Base-by-base conservation (phyloP, 1,140 invertebrate genomes). In the Brachionus koreanus region DNA sequence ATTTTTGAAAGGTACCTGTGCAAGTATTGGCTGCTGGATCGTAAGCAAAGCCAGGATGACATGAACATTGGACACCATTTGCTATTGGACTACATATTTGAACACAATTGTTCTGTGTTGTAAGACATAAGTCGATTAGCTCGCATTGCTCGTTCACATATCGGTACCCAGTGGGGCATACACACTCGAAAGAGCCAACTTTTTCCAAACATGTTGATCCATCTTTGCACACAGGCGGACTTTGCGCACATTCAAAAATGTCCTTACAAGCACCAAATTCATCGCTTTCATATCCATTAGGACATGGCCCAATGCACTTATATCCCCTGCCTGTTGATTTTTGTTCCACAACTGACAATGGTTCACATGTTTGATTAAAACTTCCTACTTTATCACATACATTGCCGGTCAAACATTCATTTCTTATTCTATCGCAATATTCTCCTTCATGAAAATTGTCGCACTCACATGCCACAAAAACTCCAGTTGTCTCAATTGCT, bases 101-200 rank as follows among this genome's bases (percentile, higher is more conserved):
- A 13, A 61, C 76, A 65, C 76, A 79, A 9, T 7, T 33, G 42
- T 79, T 79, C 0, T 10, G 3, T 1, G 0, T 4, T 42, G 76
- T 79, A 23, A 35, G 7, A 79, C 76, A 79, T 43, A 16, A 79
- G 35, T 79, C 76, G n/a, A 79, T 79, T 19, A 61, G 19, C 57
- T 37, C 19, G 25, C 76, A 79, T 7, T 13, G 12, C 10, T 61
- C 16, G 23, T 42, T 42, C 3, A 19, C 10, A 29, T 61, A 57
- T 43, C 16, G 12, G 37, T 39, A 61, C 0, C 61, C 61, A 57
- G 1, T 43, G 23, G 7, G 12, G 10, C 49, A 57, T 12, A 61
- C 29, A 61, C 76, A 79, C 16, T 61, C 39, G 29, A 16, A 61
- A 25, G 23, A 35, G 10, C 49, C 76, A 0, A 52, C 7, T 19